Conservation (phyloP, 2,888 invertebrate species). For the Amiota minor region DNA sequence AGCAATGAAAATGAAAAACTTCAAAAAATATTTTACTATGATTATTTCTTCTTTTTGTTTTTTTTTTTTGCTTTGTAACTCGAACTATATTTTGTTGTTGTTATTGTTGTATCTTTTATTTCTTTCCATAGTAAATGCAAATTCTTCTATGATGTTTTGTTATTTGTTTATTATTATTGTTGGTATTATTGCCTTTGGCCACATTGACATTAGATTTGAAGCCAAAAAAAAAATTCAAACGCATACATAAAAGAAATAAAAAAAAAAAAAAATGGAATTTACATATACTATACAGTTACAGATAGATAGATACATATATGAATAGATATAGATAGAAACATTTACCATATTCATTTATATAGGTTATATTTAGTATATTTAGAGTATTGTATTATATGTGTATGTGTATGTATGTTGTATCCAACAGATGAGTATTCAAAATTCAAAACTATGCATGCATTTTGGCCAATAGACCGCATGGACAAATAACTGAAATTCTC, state of each 20-base stretch:
- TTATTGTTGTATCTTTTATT: not conserved
- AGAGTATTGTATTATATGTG: not conserved
- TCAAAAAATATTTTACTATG: slow-evolving; percentile 5
- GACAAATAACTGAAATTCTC: slow-evolving; percentile 26
- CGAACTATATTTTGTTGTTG: not conserved
- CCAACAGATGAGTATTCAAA: no score
- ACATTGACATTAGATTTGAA: slow-evolving; percentile 15
- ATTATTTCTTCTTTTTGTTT: not conserved
- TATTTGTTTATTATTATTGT: not conserved
- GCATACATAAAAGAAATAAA: not conserved
- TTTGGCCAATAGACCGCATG: slow-evolving; percentile 25
- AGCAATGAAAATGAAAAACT: slow-evolving; percentile 31
- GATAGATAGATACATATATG: not conserved
- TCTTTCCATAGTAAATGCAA: not conserved
- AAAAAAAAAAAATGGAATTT: not conserved
- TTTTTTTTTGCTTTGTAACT: not conserved
- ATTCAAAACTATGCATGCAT: slow-evolving; percentile 11
- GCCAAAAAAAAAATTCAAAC: not conserved
- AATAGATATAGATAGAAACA: not conserved
- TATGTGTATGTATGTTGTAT: no score
- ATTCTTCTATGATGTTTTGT: not conserved
- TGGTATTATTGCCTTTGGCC: slow-evolving; percentile 17
- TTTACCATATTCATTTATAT: no score
- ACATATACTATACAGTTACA: not conserved
- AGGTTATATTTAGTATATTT: no score